Evolutionary conservation across 2,113 vertebrate species (phyloP).

Genomic region (Colossoma macropomum): DNA sequence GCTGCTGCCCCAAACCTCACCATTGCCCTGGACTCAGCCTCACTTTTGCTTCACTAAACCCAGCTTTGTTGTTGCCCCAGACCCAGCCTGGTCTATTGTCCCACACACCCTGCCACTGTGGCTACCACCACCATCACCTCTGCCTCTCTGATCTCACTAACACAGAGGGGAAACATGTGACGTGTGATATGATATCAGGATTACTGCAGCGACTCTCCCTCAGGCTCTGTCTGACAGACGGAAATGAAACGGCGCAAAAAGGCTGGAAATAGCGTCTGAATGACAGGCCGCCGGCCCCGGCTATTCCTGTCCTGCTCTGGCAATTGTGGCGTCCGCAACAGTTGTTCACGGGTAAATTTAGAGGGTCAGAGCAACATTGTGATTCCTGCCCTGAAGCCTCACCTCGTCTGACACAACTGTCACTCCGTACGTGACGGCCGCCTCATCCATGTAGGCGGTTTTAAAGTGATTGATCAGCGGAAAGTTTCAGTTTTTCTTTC

Average conservation of each 20-base stretch:
- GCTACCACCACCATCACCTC: no score
- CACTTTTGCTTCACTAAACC: no score
- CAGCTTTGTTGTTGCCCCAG: slow-evolving; percentile 57
- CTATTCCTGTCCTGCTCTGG: slow-evolving; percentile 26
- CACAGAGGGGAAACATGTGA: slow-evolving; percentile 36
- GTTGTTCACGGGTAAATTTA: slow-evolving; percentile 63
- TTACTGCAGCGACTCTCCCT: background rate
- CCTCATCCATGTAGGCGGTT: background rate
- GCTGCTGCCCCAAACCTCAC: no score
- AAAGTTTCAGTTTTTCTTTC: no score
- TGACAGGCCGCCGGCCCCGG: background rate
- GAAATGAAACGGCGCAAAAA: background rate
- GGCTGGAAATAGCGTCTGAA: background rate
- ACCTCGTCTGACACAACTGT: background rate
- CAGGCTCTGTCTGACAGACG: background rate
- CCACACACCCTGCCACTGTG: no score
- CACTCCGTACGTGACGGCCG: background rate
- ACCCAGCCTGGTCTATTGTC: background rate
- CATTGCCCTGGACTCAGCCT: background rate
- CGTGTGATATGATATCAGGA: background rate
- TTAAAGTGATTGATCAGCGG: no score
- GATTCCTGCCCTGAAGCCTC: background rate
- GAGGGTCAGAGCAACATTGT: slow-evolving; percentile 44
- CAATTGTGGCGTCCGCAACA: slow-evolving; percentile 37
- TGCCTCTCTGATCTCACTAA: no score